Percentiles rank a stretch among this genome's conserved stretches.
Conservation (phyloP, 2,113 vertebrate species). For the Gorsachius goisagi region DNA sequence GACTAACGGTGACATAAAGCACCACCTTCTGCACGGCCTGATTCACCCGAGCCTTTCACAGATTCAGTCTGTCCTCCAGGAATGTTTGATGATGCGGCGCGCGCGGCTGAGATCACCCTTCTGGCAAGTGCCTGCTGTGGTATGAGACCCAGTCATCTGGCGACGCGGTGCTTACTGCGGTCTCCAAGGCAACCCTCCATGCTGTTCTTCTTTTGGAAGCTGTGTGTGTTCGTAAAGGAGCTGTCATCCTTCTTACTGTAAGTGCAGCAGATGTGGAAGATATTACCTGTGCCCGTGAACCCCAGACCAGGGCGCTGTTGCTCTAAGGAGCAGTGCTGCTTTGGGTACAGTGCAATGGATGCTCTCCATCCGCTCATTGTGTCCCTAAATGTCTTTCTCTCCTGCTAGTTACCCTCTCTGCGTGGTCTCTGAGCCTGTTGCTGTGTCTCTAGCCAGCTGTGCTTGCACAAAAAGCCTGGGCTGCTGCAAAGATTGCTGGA, state of each 20-base stretch:
- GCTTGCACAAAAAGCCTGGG: not conserved
- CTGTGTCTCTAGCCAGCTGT: not conserved
- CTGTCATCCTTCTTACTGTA: not conserved
- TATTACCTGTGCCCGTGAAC: not conserved
- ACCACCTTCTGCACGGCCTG: not conserved
- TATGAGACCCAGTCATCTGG: not conserved
- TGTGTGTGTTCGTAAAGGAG: not conserved
- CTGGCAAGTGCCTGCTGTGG: not conserved
- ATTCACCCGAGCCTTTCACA: not conserved
- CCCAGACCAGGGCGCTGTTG: not conserved
- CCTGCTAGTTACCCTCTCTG: not conserved
- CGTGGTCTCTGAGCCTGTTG: rapidly evolving
- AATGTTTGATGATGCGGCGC: not conserved
- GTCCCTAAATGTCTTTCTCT: not conserved
- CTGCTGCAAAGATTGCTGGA: not conserved
- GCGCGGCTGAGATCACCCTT: not conserved
- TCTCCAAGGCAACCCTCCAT: not conserved
- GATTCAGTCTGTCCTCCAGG: not conserved
- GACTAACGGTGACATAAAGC: not conserved
- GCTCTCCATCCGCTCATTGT: rapidly evolving
- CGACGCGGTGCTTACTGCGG: not conserved
- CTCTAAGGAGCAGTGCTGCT: not conserved
- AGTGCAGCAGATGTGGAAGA: not conserved
- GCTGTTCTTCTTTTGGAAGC: not conserved
- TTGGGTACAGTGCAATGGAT: not conserved